Conservation (phyloP, 2,113 vertebrate genomes). For the Plectropomus leopardus region DNA sequence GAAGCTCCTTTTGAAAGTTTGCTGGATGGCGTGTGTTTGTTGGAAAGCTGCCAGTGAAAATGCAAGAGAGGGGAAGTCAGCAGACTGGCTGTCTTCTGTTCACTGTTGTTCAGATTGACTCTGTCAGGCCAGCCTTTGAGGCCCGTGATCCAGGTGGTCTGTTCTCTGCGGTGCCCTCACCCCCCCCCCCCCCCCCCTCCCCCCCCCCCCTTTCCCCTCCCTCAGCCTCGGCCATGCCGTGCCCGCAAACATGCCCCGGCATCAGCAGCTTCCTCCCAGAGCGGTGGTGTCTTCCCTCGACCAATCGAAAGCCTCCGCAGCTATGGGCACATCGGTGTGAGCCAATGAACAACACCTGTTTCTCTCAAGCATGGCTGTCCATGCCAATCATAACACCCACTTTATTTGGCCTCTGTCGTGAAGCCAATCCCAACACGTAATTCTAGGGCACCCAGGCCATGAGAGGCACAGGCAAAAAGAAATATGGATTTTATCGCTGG, state of each 20-base stretch:
- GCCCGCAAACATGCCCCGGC: conserved; percentile 68
- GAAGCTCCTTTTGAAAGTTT: conserved; percentile 76
- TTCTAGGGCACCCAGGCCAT: conserved; percentile 65
- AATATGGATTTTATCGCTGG: conserved; percentile 68
- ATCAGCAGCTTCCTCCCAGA: conserved; percentile 57
- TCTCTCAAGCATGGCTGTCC: conserved; percentile 44
- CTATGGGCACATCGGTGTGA: conserved; percentile 70
- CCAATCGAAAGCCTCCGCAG: conserved; percentile 67
- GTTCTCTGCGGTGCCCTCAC: conserved; percentile 18
- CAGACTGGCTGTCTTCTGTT: conserved; percentile 81
- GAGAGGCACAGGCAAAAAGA: conserved; percentile 52
- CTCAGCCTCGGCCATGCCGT: conserved; percentile 14
- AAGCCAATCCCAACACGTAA: conserved; percentile 77
- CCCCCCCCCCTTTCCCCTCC: neutral
- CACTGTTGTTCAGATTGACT: conserved; percentile 78
- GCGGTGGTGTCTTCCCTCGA: conserved; percentile 45
- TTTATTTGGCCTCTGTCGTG: conserved; percentile 72
- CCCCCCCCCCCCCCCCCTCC: neutral
- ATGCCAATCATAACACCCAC: conserved; percentile 83
- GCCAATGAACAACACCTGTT: conserved; percentile 83
- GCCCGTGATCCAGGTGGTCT: conserved; percentile 78
- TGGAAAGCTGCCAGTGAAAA: conserved; percentile 82
- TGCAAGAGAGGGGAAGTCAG: conserved; percentile 76
- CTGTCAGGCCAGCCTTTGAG: conserved; percentile 75
- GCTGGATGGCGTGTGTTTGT: conserved; percentile 76